Evolutionary conservation across 2,797 vertebrate genomes (phyloP), one percentile per base, ranked within the genome.

Genomic region (Glossophaga mutica): DNA sequence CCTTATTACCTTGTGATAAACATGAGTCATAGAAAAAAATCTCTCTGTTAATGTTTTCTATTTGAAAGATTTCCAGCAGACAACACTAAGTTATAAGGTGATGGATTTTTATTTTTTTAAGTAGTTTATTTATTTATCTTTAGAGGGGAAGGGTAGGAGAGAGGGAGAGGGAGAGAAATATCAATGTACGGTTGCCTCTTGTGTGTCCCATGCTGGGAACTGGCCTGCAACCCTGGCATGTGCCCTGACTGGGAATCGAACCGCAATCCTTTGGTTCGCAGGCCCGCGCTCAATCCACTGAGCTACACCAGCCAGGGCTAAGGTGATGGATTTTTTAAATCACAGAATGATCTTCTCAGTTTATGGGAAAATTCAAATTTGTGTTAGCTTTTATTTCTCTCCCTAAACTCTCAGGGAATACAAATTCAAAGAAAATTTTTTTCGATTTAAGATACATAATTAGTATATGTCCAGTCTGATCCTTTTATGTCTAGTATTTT

Each of bases 1-100:
- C 55, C n/a, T 91, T 94, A 91, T 90, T 97, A 93, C 46, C 26
- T 88, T 86, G 62, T 83, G 48, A 96, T 79, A 93, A 96, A 76
- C 50, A 94, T 22, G 59, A 87, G 8, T 88, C 70, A 94, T 91
- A 94, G 48, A 86, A 74, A 62, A 93, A 94, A 97, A 70, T 8
- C 52, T 88, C 24, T 92, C 71, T 94, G 71, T 94, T 95, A 57
- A 79, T 93, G 62, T 83, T 96, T 96, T 79, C 73, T 21, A 3
- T 87, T 94, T 89, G 44, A 94, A 96, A 91, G 88, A 96, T 95
- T 97, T 65, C 19, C 67, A 98, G 83, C 15, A 77, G 55, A 94
- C 91, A 78, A 55, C 90, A 83, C 87, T 65, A 94, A 52, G 44
- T 94, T 92, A 84, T 77, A 95, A 92, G 46, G 74, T 86, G 59